phyloP scores from a whole-genome alignment of 2,797 vertebrate genomes.

The Agapornis canus region DNA sequence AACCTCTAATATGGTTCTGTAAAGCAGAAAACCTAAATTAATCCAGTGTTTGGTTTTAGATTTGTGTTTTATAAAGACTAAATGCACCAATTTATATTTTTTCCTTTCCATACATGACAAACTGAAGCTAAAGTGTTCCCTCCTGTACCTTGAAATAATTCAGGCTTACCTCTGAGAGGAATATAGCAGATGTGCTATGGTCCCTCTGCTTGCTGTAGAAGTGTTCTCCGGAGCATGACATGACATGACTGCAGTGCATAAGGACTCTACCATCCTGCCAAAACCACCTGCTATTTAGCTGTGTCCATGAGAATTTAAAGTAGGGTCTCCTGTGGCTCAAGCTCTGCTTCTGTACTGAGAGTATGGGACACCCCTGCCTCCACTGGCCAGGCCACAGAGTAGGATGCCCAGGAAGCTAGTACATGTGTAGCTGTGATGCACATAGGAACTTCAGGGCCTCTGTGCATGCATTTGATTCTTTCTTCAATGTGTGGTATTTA shows the following conservation, averaged over 20 bases:
- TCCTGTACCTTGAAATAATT: background rate
- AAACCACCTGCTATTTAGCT: accelerated
- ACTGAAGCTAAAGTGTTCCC: background rate
- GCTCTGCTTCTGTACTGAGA: background rate
- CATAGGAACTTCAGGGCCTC: background rate
- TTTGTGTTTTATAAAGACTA: background rate
- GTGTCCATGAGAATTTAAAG: background rate
- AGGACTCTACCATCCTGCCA: background rate
- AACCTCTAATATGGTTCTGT: background rate
- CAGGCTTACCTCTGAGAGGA: background rate
- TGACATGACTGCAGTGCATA: accelerated
- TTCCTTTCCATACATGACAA: background rate
- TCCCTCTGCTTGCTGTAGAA: background rate
- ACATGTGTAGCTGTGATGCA: accelerated
- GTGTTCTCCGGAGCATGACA: background rate
- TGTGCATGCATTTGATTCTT: accelerated
- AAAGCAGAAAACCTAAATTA: background rate
- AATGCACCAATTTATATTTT: background rate
- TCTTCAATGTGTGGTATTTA: background rate
- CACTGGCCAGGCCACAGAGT: background rate
- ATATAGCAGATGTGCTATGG: background rate
- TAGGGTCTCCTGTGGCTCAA: background rate
- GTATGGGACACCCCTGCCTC: background rate
- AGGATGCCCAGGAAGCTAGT: background rate
- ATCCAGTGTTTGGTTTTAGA: background rate